phyloP scores from a whole-genome alignment of 2,888 invertebrate genomes.

The Drosophila engyochracea region DNA sequence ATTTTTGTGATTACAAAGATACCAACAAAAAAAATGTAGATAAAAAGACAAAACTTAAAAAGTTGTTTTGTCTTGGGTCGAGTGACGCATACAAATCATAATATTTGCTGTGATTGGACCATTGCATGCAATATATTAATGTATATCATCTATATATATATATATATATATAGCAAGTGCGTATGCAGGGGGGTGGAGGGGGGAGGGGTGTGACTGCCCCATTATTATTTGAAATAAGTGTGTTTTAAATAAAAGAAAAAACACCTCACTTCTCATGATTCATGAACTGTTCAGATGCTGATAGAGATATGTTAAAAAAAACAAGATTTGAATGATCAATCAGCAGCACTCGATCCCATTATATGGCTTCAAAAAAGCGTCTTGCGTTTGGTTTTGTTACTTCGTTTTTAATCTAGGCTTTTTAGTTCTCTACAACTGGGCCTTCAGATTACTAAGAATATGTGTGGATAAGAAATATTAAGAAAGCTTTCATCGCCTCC shows the following conservation, averaged over 20 bases:
- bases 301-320: no score
- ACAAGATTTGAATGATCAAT: not conserved
- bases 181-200: not conserved
- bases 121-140: not conserved
- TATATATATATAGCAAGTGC: not conserved
- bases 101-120: not conserved
- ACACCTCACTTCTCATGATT: not conserved
- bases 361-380: not conserved
- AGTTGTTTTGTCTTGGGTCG: not conserved
- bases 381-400: not conserved
- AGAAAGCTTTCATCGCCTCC: not conserved
- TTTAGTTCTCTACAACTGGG: not conserved
- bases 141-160: not conserved
- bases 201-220: not conserved
- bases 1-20: not conserved
- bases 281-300: not conserved
- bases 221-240: not conserved
- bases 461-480: not conserved
- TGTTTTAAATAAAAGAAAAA: not conserved
- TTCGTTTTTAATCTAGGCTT: not conserved
- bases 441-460: not conserved
- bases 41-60: not conserved
- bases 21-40: constrained; percentile 23
- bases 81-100: not conserved
- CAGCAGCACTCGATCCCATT: not conserved